phyloP scores from a whole-genome alignment of 1,140 invertebrate genomes.

The Campoletis sonorensis region DNA sequence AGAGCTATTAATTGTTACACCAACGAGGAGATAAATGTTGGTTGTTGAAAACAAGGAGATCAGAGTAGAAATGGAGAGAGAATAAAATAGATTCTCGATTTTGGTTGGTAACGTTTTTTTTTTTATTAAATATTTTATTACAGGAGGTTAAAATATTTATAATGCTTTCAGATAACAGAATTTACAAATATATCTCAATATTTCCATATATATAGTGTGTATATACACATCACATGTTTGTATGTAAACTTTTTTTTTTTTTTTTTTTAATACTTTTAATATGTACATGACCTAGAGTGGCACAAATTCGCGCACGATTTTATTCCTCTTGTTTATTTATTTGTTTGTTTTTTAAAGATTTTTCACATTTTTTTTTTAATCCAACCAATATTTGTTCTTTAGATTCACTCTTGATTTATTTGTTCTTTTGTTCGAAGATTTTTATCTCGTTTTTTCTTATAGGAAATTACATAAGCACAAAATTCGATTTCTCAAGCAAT shows the following conservation, averaged over 20 bases:
- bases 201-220: conserved; percentile 63
- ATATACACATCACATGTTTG: conserved; percentile 70
- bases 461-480: conserved; percentile 34
- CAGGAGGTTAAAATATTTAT: conserved; percentile 76
- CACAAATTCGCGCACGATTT: conserved; percentile 58
- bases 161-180: conserved; percentile 75
- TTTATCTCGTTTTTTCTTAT: conserved; percentile 8
- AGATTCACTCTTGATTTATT: background rate
- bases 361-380: too few species aligned
- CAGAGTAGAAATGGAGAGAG: background rate
- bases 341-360: too few species aligned
- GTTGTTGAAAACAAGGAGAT: too few species aligned
- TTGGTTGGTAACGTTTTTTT: conserved; percentile 69
- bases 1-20: background rate
- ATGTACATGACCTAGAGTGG: conserved; percentile 70
- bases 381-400: conserved; percentile 1
- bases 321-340: background rate
- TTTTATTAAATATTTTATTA: conserved; percentile 72
- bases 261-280: too few species aligned
- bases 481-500: conserved; percentile 39
- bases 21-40: background rate
- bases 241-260: conserved; percentile 66
- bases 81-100: background rate
- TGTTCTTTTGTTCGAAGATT: background rate
- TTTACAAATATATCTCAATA: conserved; percentile 76